These are phyloP conservation scores for Oscarella lobularis DNA, from an alignment of 37 sponge, comb jelly and placozoan species.

Conservation along the genomic window DNA sequence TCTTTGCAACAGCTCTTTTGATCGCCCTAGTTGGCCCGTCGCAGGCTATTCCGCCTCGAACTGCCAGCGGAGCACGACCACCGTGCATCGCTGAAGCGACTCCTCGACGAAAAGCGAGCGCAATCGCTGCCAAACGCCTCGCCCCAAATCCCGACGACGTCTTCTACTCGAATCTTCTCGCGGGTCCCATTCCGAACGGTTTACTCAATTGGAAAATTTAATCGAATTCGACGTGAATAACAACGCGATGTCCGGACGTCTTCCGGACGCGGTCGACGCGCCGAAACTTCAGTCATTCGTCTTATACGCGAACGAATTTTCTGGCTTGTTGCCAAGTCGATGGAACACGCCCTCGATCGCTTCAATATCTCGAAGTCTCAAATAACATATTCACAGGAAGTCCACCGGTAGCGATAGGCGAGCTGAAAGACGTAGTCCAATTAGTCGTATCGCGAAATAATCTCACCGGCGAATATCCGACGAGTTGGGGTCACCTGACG, in stretches of 20 bases:
- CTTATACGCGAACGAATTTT: slow-evolving; percentile 25
- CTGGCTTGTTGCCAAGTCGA: slow-evolving; percentile 28
- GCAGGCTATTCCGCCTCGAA: too few species aligned
- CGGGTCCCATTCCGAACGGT: slow-evolving; percentile 20
- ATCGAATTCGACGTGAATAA: slow-evolving; percentile 31
- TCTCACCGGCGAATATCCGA: slow-evolving; percentile 41
- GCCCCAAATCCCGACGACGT: slow-evolving; percentile 38
- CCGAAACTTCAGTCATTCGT: slow-evolving; percentile 21
- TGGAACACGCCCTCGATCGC: slow-evolving; percentile 41
- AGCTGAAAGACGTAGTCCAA: background rate
- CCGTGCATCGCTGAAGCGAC: too few species aligned
- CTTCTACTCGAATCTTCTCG: slow-evolving; percentile 33
- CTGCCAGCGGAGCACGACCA: too few species aligned
- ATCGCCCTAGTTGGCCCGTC: too few species aligned
- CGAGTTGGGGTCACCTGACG: slow-evolving; percentile 18
- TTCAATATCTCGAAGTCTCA: slow-evolving; percentile 25
- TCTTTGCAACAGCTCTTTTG: too few species aligned
- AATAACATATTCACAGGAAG: background rate
- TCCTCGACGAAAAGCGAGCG: too few species aligned
- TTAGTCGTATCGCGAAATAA: slow-evolving; percentile 41
- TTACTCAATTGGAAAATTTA: slow-evolving; percentile 26
- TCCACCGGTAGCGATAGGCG: background rate
- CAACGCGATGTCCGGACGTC: slow-evolving; percentile 26
- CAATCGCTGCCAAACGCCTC: too few species aligned
- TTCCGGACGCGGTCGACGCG: slow-evolving; percentile 27